These are phyloP conservation scores for Chunga burmeisteri DNA, from an alignment of 2,113 vertebrate species.

Conservation along the genomic window DNA sequence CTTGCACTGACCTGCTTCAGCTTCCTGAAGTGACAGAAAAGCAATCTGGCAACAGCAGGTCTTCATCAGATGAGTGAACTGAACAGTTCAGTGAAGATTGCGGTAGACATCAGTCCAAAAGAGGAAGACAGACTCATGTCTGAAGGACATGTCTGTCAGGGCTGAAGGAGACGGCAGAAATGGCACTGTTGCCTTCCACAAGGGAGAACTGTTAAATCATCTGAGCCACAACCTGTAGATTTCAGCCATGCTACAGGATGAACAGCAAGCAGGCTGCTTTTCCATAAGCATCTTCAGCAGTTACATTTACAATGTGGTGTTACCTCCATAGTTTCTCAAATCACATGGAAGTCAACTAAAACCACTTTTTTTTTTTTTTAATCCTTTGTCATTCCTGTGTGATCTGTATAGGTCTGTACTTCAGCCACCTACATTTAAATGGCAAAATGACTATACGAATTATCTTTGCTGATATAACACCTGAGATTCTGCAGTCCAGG, in stretches of 20 bases:
- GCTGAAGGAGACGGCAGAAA: background rate
- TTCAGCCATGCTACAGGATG: background rate
- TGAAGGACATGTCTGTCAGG: too few relatives aligned
- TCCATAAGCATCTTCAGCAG: background rate
- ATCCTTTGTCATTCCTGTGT: background rate
- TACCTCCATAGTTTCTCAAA: background rate
- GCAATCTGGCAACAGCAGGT: background rate
- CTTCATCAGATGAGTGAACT: background rate
- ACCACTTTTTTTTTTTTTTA: too few relatives aligned
- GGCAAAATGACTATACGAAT: background rate
- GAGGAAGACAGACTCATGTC: background rate
- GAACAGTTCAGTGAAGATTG: background rate
- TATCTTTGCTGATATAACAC: background rate
- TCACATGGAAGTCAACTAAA: background rate
- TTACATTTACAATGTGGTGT: background rate
- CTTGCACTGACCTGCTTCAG: background rate
- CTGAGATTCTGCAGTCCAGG: background rate
- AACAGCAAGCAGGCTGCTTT: background rate
- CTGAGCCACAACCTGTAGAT: background rate
- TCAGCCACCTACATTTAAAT: background rate
- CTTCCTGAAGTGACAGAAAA: background rate
- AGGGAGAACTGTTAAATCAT: background rate
- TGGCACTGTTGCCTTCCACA: background rate
- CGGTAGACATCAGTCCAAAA: background rate
- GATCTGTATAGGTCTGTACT: background rate